Conservation (phyloP, 2,113 vertebrate species). For the Ageneiosus marmoratus region DNA sequence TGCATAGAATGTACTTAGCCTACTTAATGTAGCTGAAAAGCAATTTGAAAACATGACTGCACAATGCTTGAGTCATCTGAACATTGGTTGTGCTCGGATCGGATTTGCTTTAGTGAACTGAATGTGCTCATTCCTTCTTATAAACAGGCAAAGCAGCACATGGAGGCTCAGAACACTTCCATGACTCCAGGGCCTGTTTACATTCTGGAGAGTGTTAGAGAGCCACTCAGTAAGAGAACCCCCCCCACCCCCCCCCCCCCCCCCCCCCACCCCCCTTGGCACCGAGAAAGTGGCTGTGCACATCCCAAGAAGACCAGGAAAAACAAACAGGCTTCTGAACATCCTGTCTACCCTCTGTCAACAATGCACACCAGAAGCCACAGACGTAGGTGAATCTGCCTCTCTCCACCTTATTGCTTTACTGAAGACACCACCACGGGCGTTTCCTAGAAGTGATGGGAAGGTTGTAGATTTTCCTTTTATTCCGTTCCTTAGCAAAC, state of each 20-base stretch:
- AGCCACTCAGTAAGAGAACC: slow-evolving; percentile 41
- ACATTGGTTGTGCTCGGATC: not conserved
- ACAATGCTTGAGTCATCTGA: not conserved
- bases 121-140: not conserved
- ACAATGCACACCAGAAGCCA: slow-evolving; percentile 48
- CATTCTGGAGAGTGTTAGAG: slow-evolving; percentile 61
- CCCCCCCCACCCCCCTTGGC: slow-evolving; percentile 10
- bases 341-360: slow-evolving; percentile 65
- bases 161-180: slow-evolving; percentile 7
- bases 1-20: not conserved
- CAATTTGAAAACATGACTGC: not conserved
- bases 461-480: not conserved
- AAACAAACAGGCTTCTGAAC: slow-evolving; percentile 72
- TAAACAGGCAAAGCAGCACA: slow-evolving; percentile 12
- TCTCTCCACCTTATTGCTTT: not conserved
- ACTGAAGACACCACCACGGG: not conserved
- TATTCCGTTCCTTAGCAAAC: not conserved
- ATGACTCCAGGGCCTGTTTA: slow-evolving; percentile 59
- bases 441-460: not conserved
- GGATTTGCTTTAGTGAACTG: not conserved
- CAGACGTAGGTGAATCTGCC: slow-evolving; percentile 12
- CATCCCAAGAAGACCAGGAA: slow-evolving; percentile 58
- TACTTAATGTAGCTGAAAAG: not conserved
- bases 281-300: slow-evolving; percentile 20
- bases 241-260: too few species aligned